Percentiles rank a stretch among this genome's conserved stretches.
These are phyloP conservation scores for Neodiprion virginianus DNA, from an alignment of 1,140 invertebrate genomes.

Conservation along the genomic window DNA sequence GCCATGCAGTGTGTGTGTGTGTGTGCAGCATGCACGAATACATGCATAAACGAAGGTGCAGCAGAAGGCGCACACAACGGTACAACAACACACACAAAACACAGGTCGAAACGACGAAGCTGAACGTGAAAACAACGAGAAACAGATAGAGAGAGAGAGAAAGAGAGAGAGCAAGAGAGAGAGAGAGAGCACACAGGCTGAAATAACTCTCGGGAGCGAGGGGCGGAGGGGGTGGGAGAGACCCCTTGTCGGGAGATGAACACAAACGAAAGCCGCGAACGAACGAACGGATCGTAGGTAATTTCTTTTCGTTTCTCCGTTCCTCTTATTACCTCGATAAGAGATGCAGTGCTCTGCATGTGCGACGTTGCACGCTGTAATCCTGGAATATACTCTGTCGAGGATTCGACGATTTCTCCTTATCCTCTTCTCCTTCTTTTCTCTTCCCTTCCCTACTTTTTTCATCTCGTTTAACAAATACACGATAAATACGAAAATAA, in stretches of 20 bases:
- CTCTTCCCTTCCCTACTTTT: constrained; percentile 28
- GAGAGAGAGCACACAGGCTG: not conserved
- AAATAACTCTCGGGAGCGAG: not conserved
- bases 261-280: not conserved
- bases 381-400: no score
- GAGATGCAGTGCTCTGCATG: no score
- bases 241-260: not conserved
- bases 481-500: not conserved
- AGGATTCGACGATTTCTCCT: not conserved
- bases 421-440: constrained; percentile 24
- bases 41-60: not conserved
- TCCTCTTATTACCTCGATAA: no score
- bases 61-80: no score
- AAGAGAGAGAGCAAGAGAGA: not conserved
- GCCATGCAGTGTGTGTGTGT: not conserved
- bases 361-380: no score
- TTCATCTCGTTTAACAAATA: constrained; percentile 11
- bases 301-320: not conserved
- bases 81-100: no score
- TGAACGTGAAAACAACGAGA: not conserved
- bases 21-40: not conserved
- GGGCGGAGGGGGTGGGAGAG: not conserved
- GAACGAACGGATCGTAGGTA: not conserved
- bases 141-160: not conserved
- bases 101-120: no score